phyloP scores from a whole-genome alignment of 2,797 vertebrate species.

The Otolemur crassicaudatus region DNA sequence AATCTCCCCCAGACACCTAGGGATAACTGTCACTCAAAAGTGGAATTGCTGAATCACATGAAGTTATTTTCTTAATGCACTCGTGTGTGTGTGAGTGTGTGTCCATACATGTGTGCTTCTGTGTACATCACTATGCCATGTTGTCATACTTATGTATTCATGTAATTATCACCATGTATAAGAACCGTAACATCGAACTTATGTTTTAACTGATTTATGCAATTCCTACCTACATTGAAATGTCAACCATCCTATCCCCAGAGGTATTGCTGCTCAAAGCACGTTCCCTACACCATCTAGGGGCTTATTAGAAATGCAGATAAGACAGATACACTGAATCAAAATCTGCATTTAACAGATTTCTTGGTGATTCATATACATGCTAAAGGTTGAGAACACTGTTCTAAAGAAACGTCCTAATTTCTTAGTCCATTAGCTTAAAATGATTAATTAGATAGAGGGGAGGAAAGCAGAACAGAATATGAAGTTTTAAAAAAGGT shows the following conservation, averaged over 20 bases:
- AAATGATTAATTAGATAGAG: background rate
- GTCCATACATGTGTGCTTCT: background rate
- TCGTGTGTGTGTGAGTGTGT: background rate
- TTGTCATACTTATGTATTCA: background rate
- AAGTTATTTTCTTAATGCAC: slow-evolving; percentile 2
- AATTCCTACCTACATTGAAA: background rate
- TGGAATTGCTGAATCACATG: background rate
- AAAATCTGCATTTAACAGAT: background rate
- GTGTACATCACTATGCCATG: background rate
- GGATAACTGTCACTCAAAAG: background rate
- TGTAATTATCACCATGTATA: background rate
- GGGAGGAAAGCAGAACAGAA: background rate
- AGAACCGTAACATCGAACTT: background rate
- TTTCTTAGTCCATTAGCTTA: background rate
- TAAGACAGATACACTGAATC: background rate
- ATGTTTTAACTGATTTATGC: background rate
- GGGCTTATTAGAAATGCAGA: background rate
- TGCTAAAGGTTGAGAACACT: background rate
- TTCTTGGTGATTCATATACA: background rate
- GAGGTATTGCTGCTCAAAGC: background rate
- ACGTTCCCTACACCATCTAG: background rate
- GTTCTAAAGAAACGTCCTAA: background rate
- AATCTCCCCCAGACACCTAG: background rate
- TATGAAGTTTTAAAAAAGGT: background rate
- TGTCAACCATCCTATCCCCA: background rate